Conservation (phyloP, 1,140 invertebrate species). For the Cotesia vestalis region DNA sequence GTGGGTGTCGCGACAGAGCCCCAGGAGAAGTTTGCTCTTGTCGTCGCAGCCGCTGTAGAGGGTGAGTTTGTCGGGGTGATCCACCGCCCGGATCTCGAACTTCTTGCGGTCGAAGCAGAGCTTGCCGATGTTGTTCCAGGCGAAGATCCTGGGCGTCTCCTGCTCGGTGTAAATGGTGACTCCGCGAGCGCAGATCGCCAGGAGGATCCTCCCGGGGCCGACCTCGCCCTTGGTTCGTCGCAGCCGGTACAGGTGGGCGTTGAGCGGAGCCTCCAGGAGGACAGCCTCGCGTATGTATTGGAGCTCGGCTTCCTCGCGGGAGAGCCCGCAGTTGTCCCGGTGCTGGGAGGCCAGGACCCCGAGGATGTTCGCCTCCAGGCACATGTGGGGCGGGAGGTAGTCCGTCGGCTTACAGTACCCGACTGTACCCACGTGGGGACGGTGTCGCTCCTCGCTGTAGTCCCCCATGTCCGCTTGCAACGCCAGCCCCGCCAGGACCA, state of each 20-base stretch:
- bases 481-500: conserved; percentile 84
- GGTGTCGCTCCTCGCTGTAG: conserved; percentile 68
- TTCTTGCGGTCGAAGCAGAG: conserved; percentile 95
- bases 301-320: conserved; percentile 79
- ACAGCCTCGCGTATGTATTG: conserved; percentile 91
- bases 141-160: conserved; percentile 77
- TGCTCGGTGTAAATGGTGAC: conserved; percentile 82
- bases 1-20: conserved; percentile 89
- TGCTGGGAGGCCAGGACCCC: conserved; percentile 72
- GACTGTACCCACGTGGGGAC: conserved; percentile 70
- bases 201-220: conserved; percentile 76
- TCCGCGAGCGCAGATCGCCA: conserved; percentile 86
- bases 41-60: conserved; percentile 91
- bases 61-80: conserved; percentile 81
- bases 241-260: conserved; percentile 90
- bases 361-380: conserved; percentile 68
- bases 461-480: conserved; percentile 92
- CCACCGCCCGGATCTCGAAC: conserved; percentile 91
- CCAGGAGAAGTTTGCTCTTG: conserved; percentile 88
- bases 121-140: conserved; percentile 94
- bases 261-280: conserved; percentile 84
- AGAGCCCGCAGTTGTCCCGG: conserved; percentile 78
- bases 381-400: conserved; percentile 72
- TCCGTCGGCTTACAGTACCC: conserved; percentile 85
- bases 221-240: conserved; percentile 83